Evolutionary conservation across 2,888 invertebrate genomes (phyloP).

Genomic region (Hirtodrosophila duncani): DNA sequence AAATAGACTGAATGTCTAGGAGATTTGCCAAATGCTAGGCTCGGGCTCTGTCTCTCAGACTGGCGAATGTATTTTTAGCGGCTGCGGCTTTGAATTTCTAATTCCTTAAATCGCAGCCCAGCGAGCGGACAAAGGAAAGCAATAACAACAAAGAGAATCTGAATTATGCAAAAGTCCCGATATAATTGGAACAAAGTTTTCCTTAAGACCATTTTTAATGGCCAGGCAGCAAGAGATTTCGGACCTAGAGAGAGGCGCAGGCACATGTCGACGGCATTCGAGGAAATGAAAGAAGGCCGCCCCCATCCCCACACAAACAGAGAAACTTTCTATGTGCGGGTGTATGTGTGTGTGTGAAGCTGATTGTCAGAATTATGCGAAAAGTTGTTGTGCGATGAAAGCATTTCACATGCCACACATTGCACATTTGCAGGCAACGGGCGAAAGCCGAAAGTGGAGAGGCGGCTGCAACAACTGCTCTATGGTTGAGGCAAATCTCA

Average conservation of each 20-base stretch:
- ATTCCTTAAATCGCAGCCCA: conserved; percentile 18
- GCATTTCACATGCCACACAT: too few species aligned
- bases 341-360: conserved; percentile 6
- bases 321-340: background rate
- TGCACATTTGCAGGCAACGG: too few species aligned
- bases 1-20: conserved; percentile 2
- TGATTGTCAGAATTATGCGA: conserved; percentile 45
- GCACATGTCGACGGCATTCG: too few species aligned
- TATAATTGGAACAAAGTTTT: conserved; percentile 42
- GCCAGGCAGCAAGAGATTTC: too few species aligned
- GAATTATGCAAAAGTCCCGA: conserved; percentile 58
- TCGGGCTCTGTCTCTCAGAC: too few species aligned
- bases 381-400: conserved; percentile 37
- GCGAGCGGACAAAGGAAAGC: conserved; percentile 1
- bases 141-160: conserved; percentile 22
- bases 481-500: too few species aligned
- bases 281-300: background rate
- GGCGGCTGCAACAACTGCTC: too few species aligned
- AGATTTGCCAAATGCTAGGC: background rate
- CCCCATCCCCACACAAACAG: background rate
- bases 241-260: too few species aligned
- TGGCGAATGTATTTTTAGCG: conserved; percentile 37
- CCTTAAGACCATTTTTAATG: conserved; percentile 40
- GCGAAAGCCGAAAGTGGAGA: too few species aligned
- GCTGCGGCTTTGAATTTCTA: conserved; percentile 31